Percentiles rank a stretch among this genome's conserved stretches.
Conservation (phyloP, 2,113 vertebrate species). For the Tringa solitaria region DNA sequence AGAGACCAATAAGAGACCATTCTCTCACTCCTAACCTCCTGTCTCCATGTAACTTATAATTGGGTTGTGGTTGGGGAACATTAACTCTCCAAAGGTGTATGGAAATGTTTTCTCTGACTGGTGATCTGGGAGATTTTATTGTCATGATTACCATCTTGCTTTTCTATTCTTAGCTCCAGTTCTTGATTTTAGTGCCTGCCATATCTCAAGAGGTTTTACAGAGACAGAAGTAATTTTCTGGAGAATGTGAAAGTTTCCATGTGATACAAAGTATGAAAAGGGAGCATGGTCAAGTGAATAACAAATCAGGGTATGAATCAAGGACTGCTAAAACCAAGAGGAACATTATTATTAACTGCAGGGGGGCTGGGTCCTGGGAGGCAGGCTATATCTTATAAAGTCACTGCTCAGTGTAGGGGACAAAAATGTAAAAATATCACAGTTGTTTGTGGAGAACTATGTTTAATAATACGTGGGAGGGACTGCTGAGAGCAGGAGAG, state of each 20-base stretch:
- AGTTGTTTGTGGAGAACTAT: background rate
- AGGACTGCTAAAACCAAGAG: background rate
- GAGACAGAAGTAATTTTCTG: conserved; percentile 46
- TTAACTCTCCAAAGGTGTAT: conserved; percentile 29
- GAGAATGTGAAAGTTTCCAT: background rate
- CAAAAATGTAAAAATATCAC: background rate
- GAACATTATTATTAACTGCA: background rate
- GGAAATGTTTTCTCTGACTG: conserved; percentile 45
- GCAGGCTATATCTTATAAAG: background rate
- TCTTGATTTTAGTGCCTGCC: conserved; percentile 34
- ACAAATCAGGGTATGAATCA: conserved; percentile 1
- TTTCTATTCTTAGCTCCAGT: conserved; percentile 51
- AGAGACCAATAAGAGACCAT: background rate
- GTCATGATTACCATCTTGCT: conserved; percentile 34
- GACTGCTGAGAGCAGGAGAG: background rate
- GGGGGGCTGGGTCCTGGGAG: background rate
- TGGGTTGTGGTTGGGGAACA: conserved; percentile 20
- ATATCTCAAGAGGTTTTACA: conserved; percentile 35
- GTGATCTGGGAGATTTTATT: conserved; percentile 45
- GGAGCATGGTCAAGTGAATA: background rate
- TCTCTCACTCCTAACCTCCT: background rate
- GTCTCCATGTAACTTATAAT: background rate
- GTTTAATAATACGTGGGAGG: background rate
- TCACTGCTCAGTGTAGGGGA: background rate
- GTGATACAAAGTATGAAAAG: background rate